Percentiles rank a stretch among this genome's conserved stretches.
Evolutionary conservation across 2,888 invertebrate species (phyloP).

Genomic region (Hetaerina titia): DNA sequence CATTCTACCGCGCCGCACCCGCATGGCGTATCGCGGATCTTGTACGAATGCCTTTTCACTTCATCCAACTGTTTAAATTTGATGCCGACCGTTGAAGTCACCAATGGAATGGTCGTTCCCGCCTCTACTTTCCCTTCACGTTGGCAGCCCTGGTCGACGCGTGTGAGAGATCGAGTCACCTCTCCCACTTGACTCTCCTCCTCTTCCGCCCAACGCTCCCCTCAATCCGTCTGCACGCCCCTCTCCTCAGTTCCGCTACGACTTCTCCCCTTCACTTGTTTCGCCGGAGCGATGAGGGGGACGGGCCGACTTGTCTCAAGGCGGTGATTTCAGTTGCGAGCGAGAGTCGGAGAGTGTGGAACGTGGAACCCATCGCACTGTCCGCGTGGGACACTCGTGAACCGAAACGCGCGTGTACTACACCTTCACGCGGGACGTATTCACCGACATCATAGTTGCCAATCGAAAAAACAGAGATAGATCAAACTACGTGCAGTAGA

Average conservation of each 20-base stretch:
- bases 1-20: too few species aligned
- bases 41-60: too few species aligned
- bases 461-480: neutral
- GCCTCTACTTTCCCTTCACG: neutral
- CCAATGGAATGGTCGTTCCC: neutral
- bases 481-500: neutral
- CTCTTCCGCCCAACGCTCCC: neutral
- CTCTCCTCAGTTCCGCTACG: neutral
- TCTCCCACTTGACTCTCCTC: neutral
- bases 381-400: neutral
- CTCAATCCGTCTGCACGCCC: neutral
- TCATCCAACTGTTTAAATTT: neutral
- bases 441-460: neutral
- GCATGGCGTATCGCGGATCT: too few species aligned
- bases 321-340: conserved; percentile 48
- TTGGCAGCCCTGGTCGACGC: neutral
- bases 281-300: neutral
- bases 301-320: conserved; percentile 10
- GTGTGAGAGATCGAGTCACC: conserved; percentile 24
- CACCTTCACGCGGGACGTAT: neutral
- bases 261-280: conserved; percentile 39
- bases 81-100: neutral
- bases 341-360: conserved; percentile 17
- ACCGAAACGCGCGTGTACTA: neutral
- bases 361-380: too few species aligned